Percentiles rank a stretch among this genome's conserved stretches.
These are phyloP conservation scores for Enteromius trimaculatus DNA, from an alignment of 2,797 vertebrate genomes.

Conservation along the genomic window DNA sequence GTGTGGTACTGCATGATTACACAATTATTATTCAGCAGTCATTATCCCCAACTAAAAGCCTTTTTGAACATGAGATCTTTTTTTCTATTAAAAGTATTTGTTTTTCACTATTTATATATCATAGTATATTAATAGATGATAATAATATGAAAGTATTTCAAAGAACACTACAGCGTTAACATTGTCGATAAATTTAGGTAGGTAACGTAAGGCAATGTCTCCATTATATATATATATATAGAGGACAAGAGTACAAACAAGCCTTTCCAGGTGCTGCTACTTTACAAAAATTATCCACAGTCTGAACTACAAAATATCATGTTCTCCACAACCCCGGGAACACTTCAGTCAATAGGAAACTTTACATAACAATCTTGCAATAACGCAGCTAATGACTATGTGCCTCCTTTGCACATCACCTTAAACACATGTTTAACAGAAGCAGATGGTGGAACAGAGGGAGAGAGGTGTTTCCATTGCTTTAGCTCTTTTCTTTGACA, in stretches of 20 bases:
- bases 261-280: neutral
- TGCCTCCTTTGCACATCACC: slow-evolving; percentile 35
- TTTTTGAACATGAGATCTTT: too few species aligned
- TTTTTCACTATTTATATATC: neutral
- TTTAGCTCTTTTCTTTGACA: slow-evolving; percentile 48
- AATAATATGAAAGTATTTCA: neutral
- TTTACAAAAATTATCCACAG: neutral
- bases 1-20: neutral
- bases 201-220: too few species aligned
- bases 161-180: neutral
- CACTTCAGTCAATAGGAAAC: neutral
- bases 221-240: too few species aligned
- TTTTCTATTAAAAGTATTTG: neutral
- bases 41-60: too few species aligned
- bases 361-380: slow-evolving; percentile 9
- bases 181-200: neutral
- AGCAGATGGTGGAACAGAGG: slow-evolving; percentile 63
- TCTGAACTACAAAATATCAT: neutral
- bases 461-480: slow-evolving; percentile 47
- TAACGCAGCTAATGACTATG: neutral
- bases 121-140: neutral
- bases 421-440: slow-evolving; percentile 44
- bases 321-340: neutral
- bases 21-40: neutral
- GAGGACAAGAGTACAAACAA: neutral